phyloP scores from a whole-genome alignment of 2,888 invertebrate genomes.

The Buathra laborator region DNA sequence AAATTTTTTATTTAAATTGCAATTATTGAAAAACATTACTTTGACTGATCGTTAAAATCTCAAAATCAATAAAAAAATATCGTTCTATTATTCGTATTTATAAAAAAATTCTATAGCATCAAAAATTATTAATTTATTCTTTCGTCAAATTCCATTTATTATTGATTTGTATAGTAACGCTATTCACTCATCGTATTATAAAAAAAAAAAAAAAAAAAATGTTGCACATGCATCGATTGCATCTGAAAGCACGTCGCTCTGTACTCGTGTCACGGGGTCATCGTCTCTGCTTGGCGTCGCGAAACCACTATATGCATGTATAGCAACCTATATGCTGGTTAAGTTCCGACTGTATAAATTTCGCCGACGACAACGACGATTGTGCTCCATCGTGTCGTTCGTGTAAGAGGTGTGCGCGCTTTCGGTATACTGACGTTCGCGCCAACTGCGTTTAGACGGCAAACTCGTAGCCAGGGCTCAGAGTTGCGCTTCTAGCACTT shows the following conservation, averaged over 20 bases:
- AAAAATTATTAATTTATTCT: too few species aligned
- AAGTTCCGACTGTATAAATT: neutral
- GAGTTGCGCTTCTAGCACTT: constrained; percentile 29
- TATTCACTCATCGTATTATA: too few species aligned
- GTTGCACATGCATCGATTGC: neutral
- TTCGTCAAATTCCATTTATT: too few species aligned
- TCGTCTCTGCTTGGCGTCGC: constrained; percentile 25
- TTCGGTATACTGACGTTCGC: constrained; percentile 28
- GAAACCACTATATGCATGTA: neutral
- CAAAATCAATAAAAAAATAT: too few species aligned
- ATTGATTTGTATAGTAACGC: too few species aligned
- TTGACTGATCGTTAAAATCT: too few species aligned
- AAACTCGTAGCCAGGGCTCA: constrained; percentile 22
- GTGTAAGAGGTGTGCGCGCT: neutral
- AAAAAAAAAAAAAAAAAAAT: constrained; percentile 13
- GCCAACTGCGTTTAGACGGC: constrained; percentile 42
- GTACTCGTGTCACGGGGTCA: constrained; percentile 31
- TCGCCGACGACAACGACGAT: neutral
- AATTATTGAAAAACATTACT: too few species aligned
- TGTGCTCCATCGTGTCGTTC: neutral
- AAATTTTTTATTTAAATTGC: too few species aligned
- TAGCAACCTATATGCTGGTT: too few species aligned
- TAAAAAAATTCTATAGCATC: too few species aligned
- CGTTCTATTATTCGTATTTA: too few species aligned
- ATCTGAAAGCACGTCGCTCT: neutral